A percentile compares a stretch with the other conserved stretches of the same genome.
phyloP scores from a whole-genome alignment of 2,113 vertebrate species.

The Gymnogyps californianus region DNA sequence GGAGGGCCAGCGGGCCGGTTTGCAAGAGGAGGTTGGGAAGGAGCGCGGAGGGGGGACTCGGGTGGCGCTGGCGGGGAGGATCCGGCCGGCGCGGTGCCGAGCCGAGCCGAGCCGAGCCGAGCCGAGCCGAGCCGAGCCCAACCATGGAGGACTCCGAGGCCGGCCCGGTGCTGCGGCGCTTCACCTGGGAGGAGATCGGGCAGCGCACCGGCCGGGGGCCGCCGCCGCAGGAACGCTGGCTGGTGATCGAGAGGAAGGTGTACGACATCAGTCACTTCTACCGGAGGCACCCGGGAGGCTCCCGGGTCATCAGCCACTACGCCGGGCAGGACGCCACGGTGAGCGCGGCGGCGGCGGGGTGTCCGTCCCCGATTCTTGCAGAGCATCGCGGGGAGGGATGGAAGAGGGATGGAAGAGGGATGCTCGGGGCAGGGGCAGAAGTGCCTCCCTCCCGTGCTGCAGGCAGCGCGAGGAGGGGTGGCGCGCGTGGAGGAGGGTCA shows the following conservation, averaged over 20 bases:
- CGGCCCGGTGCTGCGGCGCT: background rate
- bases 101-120: background rate
- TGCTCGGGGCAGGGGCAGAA: too few relatives aligned
- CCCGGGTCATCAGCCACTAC: slow-evolving; percentile 62
- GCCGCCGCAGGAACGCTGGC: slow-evolving; percentile 28
- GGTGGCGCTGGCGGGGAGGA: background rate
- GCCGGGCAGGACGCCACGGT: slow-evolving; percentile 74
- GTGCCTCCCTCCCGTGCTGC: too few relatives aligned
- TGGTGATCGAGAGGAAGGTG: slow-evolving; percentile 67
- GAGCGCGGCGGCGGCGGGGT: background rate
- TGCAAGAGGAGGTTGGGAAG: background rate
- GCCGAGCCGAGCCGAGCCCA: too few relatives aligned
- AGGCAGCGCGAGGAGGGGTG: too few relatives aligned
- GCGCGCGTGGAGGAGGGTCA: too few relatives aligned
- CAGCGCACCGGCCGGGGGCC: background rate
- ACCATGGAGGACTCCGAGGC: too few relatives aligned
- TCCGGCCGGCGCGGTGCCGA: too few relatives aligned
- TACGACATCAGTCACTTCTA: slow-evolving; percentile 67
- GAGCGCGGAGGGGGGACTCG: background rate
- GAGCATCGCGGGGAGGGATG: too few relatives aligned
- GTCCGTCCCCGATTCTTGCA: background rate
- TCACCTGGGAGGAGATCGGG: slow-evolving; percentile 30
- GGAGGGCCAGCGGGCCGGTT: background rate
- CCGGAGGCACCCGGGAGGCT: slow-evolving; percentile 56
- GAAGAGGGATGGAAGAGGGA: background rate